These are phyloP conservation scores for Apomyelois bistriatella DNA, from an alignment of 2,888 invertebrate species.

Conservation along the genomic window DNA sequence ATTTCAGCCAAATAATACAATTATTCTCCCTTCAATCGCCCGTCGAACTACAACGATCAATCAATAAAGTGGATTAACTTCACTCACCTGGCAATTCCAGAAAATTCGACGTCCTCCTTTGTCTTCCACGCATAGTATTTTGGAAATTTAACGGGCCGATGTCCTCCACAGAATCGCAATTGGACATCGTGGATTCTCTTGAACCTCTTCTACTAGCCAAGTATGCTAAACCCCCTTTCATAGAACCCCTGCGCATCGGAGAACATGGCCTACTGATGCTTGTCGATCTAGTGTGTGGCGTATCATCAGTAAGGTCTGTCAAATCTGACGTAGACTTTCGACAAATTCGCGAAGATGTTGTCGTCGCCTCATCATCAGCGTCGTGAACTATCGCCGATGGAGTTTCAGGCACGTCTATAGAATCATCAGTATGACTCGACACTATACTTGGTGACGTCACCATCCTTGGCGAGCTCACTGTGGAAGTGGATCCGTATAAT, in stretches of 20 bases:
- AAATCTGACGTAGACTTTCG: conserved; percentile 90
- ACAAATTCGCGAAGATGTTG: conserved; percentile 74
- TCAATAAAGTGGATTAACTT: neutral
- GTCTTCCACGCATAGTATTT: conserved; percentile 87
- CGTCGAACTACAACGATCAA: neutral
- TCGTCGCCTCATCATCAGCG: conserved; percentile 69
- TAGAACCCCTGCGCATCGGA: conserved; percentile 84
- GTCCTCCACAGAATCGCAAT: conserved; percentile 83
- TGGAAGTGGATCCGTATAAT: conserved; percentile 66
- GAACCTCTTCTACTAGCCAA: conserved; percentile 93
- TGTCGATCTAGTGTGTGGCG: conserved; percentile 81
- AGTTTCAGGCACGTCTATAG: conserved; percentile 63
- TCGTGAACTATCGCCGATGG: conserved; percentile 62
- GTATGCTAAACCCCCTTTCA: conserved; percentile 86
- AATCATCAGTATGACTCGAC: conserved; percentile 72
- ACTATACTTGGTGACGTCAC: conserved; percentile 71
- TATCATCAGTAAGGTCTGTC: conserved; percentile 80
- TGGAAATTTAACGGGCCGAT: conserved; percentile 90
- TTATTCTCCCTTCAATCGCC: neutral
- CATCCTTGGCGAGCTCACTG: conserved; percentile 64
- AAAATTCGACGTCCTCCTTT: conserved; percentile 91
- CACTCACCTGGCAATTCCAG: conserved; percentile 89
- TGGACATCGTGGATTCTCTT: conserved; percentile 87
- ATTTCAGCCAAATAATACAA: neutral
- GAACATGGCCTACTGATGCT: conserved; percentile 82